Percentiles rank a stretch among this genome's conserved stretches.
These are phyloP conservation scores for Otus sunia DNA, from an alignment of 2,113 vertebrate species.

Conservation along the genomic window DNA sequence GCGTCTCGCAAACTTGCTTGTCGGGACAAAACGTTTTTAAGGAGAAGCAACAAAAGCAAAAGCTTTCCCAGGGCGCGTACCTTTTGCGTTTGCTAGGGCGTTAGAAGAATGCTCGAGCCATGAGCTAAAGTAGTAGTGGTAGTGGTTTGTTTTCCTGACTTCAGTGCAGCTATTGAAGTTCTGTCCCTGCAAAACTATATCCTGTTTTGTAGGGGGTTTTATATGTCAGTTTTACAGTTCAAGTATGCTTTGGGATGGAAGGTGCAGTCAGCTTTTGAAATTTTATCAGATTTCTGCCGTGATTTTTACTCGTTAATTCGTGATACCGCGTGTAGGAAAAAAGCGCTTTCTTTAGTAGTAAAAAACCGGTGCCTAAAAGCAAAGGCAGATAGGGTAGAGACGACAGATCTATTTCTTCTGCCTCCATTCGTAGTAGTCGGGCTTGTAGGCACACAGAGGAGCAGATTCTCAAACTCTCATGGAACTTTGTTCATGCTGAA, in stretches of 20 bases:
- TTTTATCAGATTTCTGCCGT: neutral
- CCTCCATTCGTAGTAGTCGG: fast-evolving
- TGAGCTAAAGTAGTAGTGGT: neutral
- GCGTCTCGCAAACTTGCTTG: neutral
- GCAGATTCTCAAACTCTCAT: neutral
- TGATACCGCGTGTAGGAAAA: fast-evolving
- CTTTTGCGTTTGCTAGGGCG: neutral
- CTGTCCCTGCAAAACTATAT: neutral
- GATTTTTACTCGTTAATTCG: neutral
- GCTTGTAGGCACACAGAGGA: neutral
- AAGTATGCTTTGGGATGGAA: neutral
- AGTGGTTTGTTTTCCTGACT: neutral
- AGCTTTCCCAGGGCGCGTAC: neutral
- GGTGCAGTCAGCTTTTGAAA: neutral
- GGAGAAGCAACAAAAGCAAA: neutral
- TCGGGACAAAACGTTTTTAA: neutral
- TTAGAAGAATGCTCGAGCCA: neutral
- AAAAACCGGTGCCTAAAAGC: neutral
- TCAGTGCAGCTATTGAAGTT: neutral
- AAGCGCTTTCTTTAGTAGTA: neutral
- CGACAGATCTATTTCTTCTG: neutral
- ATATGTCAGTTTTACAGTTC: neutral
- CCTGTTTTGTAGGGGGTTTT: neutral
- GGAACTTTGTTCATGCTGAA: neutral
- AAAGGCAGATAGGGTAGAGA: neutral